phyloP scores from a whole-genome alignment of 2,888 invertebrate genomes.

The Vannuccia rotundouncinata region DNA sequence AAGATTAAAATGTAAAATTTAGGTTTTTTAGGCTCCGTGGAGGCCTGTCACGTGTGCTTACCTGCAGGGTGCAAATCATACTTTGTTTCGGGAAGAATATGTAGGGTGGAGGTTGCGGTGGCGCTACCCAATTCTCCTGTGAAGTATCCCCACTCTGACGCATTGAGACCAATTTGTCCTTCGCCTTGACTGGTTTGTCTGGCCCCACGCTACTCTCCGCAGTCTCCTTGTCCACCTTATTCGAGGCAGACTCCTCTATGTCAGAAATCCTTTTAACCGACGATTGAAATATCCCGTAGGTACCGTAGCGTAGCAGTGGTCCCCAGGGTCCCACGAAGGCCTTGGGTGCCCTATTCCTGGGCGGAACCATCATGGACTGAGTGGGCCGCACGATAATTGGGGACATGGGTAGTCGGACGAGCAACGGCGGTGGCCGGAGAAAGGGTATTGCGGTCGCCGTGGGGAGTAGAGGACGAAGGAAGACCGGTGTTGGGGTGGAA shows the following conservation, averaged over 20 bases:
- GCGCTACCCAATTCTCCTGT: neutral
- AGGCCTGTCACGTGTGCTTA: too few species aligned
- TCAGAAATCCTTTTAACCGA: constrained; percentile 1
- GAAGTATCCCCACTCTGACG: neutral
- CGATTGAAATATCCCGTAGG: neutral
- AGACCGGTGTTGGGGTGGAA: neutral
- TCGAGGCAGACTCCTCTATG: neutral
- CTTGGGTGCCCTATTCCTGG: neutral
- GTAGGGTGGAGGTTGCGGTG: neutral
- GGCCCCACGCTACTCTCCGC: neutral
- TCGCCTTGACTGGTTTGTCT: neutral
- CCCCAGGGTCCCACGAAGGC: constrained; percentile 28
- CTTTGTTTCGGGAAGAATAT: constrained; percentile 4
- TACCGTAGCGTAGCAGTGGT: constrained; percentile 25
- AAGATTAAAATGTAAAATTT: too few species aligned
- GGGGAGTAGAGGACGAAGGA: neutral
- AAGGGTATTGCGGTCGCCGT: neutral
- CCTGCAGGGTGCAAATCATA: constrained; percentile 26
- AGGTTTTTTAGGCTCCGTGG: too few species aligned
- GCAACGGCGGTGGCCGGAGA: neutral
- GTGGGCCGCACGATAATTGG: neutral
- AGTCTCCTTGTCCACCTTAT: neutral
- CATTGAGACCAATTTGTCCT: neutral
- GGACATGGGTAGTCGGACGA: neutral
- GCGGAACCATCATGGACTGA: neutral